Evolutionary conservation across 2,888 invertebrate genomes (phyloP).

Genomic region (Athalia cordata): DNA sequence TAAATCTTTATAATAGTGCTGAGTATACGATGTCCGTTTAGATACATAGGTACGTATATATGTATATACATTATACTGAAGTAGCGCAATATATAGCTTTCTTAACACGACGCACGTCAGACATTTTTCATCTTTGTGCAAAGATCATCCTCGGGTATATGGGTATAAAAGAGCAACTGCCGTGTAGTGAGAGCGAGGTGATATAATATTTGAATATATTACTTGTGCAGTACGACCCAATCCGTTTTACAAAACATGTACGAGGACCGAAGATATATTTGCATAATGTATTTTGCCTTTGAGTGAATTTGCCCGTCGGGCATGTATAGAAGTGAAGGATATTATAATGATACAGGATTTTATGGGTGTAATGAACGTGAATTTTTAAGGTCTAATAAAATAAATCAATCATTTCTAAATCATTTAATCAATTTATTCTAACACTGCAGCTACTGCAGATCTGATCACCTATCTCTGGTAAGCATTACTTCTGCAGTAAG

Average conservation of each 20-base stretch:
- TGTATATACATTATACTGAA: too few species aligned
- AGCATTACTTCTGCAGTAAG: constrained; percentile 6
- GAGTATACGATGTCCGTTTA: too few species aligned
- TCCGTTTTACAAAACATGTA: not conserved
- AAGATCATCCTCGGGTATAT: not conserved
- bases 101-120: not conserved
- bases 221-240: not conserved
- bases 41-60: too few species aligned
- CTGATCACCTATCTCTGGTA: not conserved
- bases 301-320: not conserved
- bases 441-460: not conserved
- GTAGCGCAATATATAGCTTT: not conserved
- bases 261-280: constrained; percentile 4
- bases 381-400: not conserved
- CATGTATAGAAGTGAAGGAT: not conserved
- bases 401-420: too few species aligned
- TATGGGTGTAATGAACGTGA: not conserved
- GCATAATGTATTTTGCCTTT: constrained; percentile 19
- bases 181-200: not conserved
- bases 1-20: too few species aligned
- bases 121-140: not conserved
- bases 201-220: not conserved
- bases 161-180: not conserved
- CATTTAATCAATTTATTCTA: not conserved
- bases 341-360: not conserved